A percentile compares a stretch with the other conserved stretches of the same genome.
These are phyloP conservation scores for Glomeris maerens DNA, from an alignment of 1,140 invertebrate genomes.

Conservation along the genomic window DNA sequence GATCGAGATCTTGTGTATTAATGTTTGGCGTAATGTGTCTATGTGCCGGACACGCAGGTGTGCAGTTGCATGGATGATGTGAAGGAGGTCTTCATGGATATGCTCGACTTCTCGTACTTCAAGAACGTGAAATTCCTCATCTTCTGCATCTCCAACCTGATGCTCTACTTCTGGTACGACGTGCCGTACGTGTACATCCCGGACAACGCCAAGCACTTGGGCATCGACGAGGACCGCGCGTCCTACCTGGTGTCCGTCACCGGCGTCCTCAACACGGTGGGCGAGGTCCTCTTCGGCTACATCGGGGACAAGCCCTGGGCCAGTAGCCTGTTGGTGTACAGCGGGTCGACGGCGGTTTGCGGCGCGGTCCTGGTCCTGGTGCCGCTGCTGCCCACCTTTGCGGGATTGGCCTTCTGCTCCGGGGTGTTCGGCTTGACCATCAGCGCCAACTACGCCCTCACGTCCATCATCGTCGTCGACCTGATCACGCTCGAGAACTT, in stretches of 20 bases:
- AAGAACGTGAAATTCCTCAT: slow-evolving; percentile 54
- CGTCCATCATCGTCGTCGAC: slow-evolving; percentile 71
- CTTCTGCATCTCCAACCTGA: slow-evolving; percentile 68
- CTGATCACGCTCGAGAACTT: slow-evolving; percentile 70
- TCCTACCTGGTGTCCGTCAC: slow-evolving; percentile 70
- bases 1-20: background rate
- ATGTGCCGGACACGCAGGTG: slow-evolving; percentile 43
- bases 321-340: slow-evolving; percentile 58
- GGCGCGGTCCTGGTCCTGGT: slow-evolving; percentile 52
- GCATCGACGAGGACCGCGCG: slow-evolving; percentile 52
- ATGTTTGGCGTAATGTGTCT: background rate
- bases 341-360: slow-evolving; percentile 58
- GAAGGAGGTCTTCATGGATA: slow-evolving; percentile 54
- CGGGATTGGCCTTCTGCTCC: slow-evolving; percentile 37
- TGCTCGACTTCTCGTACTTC: slow-evolving; percentile 66
- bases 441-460: slow-evolving; percentile 71
- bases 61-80: slow-evolving; percentile 62
- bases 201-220: slow-evolving; percentile 54
- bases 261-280: slow-evolving; percentile 69
- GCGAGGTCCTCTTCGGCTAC: slow-evolving; percentile 76
- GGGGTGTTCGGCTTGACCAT: slow-evolving; percentile 64
- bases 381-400: slow-evolving; percentile 51
- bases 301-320: slow-evolving; percentile 64
- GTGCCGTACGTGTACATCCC: slow-evolving; percentile 73
- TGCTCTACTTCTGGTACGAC: slow-evolving; percentile 72